Base-by-base conservation (phyloP, 2,888 invertebrate genomes). In the Catocala sponsa region DNA sequence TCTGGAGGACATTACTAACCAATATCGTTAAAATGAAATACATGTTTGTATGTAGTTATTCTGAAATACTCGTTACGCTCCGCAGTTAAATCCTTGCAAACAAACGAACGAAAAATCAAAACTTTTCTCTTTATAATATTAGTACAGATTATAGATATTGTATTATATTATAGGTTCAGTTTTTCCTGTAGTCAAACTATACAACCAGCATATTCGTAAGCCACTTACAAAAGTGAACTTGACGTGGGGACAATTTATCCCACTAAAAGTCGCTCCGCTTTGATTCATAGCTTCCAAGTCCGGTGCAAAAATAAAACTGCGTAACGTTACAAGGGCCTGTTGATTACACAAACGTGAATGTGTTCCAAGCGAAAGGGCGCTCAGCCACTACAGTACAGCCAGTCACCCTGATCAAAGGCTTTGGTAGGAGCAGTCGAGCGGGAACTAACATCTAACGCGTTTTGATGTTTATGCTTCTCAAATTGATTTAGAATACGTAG, bases 391-490 rank as follows among this genome's bases (percentile, higher is more conserved):
- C 63, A 59, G 47, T 59, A 61, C 64, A 72, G 61, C 58, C 69
- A 75, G 72, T 70, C 73, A 59, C 58, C 66, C 59, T 61, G 78
- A 78, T 73, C 76, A 76, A 76, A 76, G 73, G 59, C 61, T 68
- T 69, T 70, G 67, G 57, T 64, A 62, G 69, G 63, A 63, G 54
- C 63, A 65, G 60, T 65, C 48, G 62, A 56, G 52, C 59, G 50
- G 46, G 61, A 67, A 61, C 61, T 58, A 61, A 55, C 43, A 63
- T 68, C 54, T 74, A 69, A 69, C 61, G 43, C 54, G 69, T 69
- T 74, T 69, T 68, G 75, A 69, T 78, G 78, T 78, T 67, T 64
- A 67, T 55, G 62, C 46, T 43, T 53, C 53, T 62, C 32, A 65
- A 71, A 63, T 63, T 71, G 51, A 68, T 68, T 61, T 51, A 47